Evolutionary conservation across 1,140 invertebrate genomes (phyloP), one percentile per base, ranked within the genome.

Genomic region (Chelonus insularis): DNA sequence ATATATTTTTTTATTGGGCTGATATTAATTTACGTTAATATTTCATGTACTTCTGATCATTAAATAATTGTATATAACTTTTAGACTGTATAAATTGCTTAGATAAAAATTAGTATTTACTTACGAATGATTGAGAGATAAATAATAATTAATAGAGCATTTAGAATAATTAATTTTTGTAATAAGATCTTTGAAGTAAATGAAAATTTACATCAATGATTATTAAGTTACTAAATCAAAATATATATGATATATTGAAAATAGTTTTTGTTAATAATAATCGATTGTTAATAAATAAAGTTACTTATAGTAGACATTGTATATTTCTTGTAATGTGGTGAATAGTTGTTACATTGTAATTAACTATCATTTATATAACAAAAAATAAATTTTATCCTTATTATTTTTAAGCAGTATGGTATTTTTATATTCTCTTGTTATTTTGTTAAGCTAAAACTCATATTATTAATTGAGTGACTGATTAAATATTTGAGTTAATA

Each of bases 1-100:
- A 58, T 70, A 64, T 68, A 58, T 65, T 68, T 65, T 66, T 64
- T 57, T 60, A 66, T 41, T 14, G 41, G 23, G 32, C 20, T 21
- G n/a, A 36, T 59, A 21, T 50, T 36, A 21, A 41, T 41, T 48
- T 59, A 23, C 11, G 14, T 37, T 16, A 14, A 39, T 45, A 5
- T 14, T 14, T 14, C 12, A 47, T 47, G 11, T 48, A 25, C 9
- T 50, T 50, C 21, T 23, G 21, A 50, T 29, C 16, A 39, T 47
- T 25, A 36, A 51, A 36, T 21, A 57, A 45, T 32, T 45, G 39
- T 47, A 57, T n/a, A 34, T 47, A 57, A 45, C 32, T 47, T 21
- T 45, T 21, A 57, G 20, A 57, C 39, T 45, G 39, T 34, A 57
- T 47, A 45, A 57, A 57, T 57, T 32, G 9, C 8, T 36, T 54